Evolutionary conservation across 2,888 invertebrate species (phyloP), one percentile per base, ranked within the genome.

Genomic region (Drosophila setosimentum): DNA sequence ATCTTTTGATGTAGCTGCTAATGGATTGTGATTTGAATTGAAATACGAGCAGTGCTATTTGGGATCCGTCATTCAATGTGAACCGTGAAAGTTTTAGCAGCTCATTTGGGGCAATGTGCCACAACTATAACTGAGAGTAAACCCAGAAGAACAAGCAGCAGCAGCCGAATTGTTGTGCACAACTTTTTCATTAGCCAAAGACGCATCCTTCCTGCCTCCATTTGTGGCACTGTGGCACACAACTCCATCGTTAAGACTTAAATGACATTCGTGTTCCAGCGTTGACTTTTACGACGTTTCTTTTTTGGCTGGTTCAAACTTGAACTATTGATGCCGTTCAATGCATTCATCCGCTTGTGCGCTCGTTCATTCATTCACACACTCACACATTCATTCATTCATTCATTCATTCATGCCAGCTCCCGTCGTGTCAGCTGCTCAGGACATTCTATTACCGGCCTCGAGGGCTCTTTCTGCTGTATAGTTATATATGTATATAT

Each of bases 241-340:
- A 89, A 84, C 89, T 89, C 82, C 78, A 89, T 87, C 88, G 89
- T 87, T 90, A 87, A 83, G 91, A 89, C 91, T 87, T 87, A 84
- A 87, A 87, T 87, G 87, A 87, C 87, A 80, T 82, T 87, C 87
- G 87, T 90, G 85, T 70, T 1, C 6, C 85, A 76, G 68, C 68
- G 24, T 45, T 45, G 81, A 80, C 78, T 78, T 77, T 87, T 74
- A 78, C 72, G 87, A 62, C 62, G 71, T 59, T 68, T 51, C 65
- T 55, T 53, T 32, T 60, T 58, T 64, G 62, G 48, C 51, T 61
- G 68, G 81, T 73, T 80, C 71, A 72, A 84, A 83, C 81, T 89
- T 87, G 75, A 89, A 90, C 87, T 90, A 68, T 77, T 86, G 80
- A 80, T 82, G 89, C 73, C 87, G 85, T 45, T 45, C 24, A 45